phyloP scores from a whole-genome alignment of 2,888 invertebrate genomes.

The Macrophya annulata region DNA sequence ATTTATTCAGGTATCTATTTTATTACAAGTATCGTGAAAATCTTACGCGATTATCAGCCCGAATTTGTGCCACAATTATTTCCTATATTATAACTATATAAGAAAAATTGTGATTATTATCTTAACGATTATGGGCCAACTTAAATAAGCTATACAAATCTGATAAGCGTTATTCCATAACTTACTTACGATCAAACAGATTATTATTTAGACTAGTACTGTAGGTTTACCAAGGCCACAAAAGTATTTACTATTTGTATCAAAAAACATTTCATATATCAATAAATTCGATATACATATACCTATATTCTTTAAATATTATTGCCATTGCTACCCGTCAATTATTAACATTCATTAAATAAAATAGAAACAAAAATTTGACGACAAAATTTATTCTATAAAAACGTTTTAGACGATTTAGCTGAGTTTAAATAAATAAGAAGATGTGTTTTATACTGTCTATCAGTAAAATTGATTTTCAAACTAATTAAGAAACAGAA shows the following conservation, averaged over 20 bases:
- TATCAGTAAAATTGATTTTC: neutral
- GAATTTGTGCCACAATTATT: constrained; percentile 14
- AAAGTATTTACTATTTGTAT: constrained; percentile 12
- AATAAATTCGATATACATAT: neutral
- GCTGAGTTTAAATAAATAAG: neutral
- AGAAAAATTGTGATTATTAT: constrained; percentile 9
- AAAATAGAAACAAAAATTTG: neutral
- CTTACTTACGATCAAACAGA: neutral
- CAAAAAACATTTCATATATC: neutral
- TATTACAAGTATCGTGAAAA: neutral
- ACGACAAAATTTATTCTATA: neutral
- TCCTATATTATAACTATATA: constrained; percentile 29
- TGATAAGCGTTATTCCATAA: neutral
- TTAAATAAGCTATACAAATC: constrained; percentile 24
- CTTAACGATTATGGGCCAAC: constrained; percentile 9
- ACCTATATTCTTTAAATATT: neutral
- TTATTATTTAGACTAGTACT: constrained; percentile 29
- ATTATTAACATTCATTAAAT: neutral
- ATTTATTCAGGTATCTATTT: neutral
- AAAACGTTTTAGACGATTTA: neutral
- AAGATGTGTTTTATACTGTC: neutral
- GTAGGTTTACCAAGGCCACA: constrained; percentile 24
- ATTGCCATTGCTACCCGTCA: constrained; percentile 14
- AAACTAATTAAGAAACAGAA: constrained; percentile 2
- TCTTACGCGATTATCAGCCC: neutral